Conservation (phyloP, 2,113 vertebrate species). For the Albula glossodonta region DNA sequence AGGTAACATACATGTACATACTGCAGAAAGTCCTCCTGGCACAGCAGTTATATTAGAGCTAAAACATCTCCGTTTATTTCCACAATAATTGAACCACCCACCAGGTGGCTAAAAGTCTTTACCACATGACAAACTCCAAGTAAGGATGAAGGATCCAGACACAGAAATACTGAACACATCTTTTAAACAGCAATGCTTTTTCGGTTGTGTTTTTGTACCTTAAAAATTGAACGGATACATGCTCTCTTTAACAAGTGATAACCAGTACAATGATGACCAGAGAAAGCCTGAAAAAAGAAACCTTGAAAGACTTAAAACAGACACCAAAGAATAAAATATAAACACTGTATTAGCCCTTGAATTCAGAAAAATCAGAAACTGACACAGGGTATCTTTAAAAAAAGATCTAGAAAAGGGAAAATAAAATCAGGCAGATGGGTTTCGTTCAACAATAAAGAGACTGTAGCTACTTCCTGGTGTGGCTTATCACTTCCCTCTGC, state of each 20-base stretch:
- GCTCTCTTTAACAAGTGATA: conserved; percentile 41
- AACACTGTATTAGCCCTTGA: conserved; percentile 76
- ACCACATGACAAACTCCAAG: conserved; percentile 29
- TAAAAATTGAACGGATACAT: conserved; percentile 35
- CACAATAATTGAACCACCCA: neutral
- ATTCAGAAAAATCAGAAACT: conserved; percentile 62
- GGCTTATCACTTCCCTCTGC: conserved; percentile 21
- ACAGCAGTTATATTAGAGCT: no score
- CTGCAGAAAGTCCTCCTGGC: no score
- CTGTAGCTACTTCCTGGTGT: conserved; percentile 9
- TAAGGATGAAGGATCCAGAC: conserved; percentile 50
- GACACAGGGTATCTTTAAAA: conserved; percentile 43
- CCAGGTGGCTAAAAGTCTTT: conserved; percentile 30
- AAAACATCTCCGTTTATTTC: neutral
- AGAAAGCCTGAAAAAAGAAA: conserved; percentile 18
- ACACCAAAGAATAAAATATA: conserved; percentile 46
- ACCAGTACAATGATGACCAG: conserved; percentile 40
- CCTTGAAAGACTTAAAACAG: conserved; percentile 36
- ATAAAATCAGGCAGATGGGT: conserved; percentile 35
- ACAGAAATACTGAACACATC: conserved; percentile 52
- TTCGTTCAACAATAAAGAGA: conserved; percentile 31
- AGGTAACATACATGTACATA: no score
- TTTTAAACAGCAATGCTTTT: conserved; percentile 40
- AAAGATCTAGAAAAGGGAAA: conserved; percentile 30
- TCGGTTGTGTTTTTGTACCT: conserved; percentile 40